phyloP scores from a whole-genome alignment of 2,888 invertebrate species.

The Metopia argyrocephala region DNA sequence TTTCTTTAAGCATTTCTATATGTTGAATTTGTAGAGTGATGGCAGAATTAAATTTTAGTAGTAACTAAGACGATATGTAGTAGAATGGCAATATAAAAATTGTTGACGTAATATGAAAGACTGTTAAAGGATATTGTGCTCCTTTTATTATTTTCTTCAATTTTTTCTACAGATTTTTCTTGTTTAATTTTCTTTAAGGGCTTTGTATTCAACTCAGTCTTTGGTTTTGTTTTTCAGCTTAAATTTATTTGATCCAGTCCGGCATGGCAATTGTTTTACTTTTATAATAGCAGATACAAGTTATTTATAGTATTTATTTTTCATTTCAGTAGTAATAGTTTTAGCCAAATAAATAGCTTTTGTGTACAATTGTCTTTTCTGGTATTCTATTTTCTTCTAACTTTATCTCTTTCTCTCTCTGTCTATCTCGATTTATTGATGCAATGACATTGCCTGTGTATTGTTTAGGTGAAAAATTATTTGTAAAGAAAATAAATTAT shows the following conservation, averaged over 20 bases:
- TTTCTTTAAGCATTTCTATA: neutral
- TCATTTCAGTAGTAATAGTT: neutral
- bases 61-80: neutral
- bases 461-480: constrained; percentile 47
- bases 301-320: constrained; percentile 34
- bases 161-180: too few relatives aligned
- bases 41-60: neutral
- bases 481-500: constrained; percentile 48
- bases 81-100: neutral
- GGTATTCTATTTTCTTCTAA: neutral
- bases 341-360: constrained; percentile 16
- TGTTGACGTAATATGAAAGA: constrained; percentile 3
- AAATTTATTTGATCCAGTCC: neutral
- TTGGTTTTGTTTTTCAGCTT: neutral
- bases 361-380: neutral
- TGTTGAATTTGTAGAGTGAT: neutral
- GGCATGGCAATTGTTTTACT: constrained; percentile 9
- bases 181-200: constrained; percentile 23
- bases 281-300: constrained; percentile 2
- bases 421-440: neutral
- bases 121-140: too few relatives aligned
- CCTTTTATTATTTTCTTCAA: too few relatives aligned
- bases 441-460: constrained; percentile 27
- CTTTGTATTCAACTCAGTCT: neutral
- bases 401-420: too few relatives aligned